Evolutionary conservation across 1,140 invertebrate genomes (phyloP).

Genomic region (Hetaerina americana): DNA sequence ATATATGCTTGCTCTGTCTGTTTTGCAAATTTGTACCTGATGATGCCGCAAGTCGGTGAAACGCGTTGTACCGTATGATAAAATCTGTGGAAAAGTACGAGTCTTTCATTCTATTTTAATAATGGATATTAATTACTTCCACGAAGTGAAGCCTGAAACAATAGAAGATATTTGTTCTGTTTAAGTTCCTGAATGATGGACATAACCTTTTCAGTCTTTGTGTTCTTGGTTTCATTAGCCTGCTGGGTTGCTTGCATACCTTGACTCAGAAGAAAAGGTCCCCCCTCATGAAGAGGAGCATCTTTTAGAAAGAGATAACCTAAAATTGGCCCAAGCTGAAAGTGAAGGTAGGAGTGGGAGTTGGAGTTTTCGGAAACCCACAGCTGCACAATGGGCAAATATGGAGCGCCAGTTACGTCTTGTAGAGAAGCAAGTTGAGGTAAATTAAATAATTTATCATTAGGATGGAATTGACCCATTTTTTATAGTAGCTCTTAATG

Average conservation of each 20-base stretch:
- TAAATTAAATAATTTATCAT: constrained; percentile 16
- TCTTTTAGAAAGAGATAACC: constrained; percentile 80
- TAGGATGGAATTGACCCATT: not conserved
- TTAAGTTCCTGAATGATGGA: no score
- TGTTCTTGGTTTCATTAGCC: constrained; percentile 54
- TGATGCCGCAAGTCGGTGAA: no score
- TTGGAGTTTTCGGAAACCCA: constrained; percentile 29
- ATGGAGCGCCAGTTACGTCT: constrained; percentile 58
- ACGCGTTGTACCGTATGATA: no score
- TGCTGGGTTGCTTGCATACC: constrained; percentile 74
- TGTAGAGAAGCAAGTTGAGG: constrained; percentile 65
- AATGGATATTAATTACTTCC: no score
- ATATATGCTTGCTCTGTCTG: no score
- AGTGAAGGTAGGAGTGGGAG: not conserved
- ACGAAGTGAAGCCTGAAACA: no score
- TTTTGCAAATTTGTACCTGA: no score
- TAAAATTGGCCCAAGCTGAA: constrained; percentile 84
- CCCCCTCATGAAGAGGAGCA: constrained; percentile 63
- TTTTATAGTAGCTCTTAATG: constrained; percentile 6
- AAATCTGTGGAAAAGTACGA: no score
- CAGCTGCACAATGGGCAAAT: constrained; percentile 51
- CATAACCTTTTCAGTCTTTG: no score
- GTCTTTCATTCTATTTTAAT: no score
- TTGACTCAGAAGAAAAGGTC: constrained; percentile 78
- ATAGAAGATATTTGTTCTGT: no score